Base-by-base conservation (phyloP, 2,888 invertebrate species). In the Muschampia plurimacula region DNA sequence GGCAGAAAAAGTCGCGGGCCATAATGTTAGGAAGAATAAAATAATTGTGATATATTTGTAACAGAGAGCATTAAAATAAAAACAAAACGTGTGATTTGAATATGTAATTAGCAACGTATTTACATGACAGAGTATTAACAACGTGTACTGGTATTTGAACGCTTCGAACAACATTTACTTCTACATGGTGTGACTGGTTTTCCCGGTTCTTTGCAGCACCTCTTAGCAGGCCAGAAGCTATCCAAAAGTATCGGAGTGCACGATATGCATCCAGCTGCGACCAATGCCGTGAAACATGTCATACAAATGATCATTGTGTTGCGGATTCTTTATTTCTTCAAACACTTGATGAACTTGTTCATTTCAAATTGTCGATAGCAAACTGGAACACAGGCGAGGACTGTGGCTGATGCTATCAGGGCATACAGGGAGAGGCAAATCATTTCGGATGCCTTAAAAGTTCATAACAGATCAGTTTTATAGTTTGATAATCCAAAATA, bases 391-490 rank as follows among this genome's bases (percentile, higher is more conserved):
- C 92, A 92, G 64, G 92, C 90, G 64, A 93, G 83, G 60, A 91
- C 72, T 63, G 92, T 84, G 49, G 91, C 91, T 49, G 92, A 89
- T 1, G 91, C 91, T 70, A 92, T 87, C 76, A 93, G 81, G 73
- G 90, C 89, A 76, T 89, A 91, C 74, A 91, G 74, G 1, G 93
- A 92, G 77, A 92, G 84, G 86, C 92, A 92, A 89, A 92, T 90
- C 93, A 93, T 93, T 77, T 88, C 71, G 71, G 6, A 59, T 9
- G 41, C 36, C 39, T 71, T 60, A 71, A 39, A 28, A 22, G 66
- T 66, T 60, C 71, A 71, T 71, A 15, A 66, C 66, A 66, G 28
- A 36, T 52, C 6, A 71, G 32, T 36, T 59, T 39, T 10, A 28
- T 32, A 13, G 6, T 49, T 65, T 44, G 60, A 8, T 22, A 2